Evolutionary conservation across 2,888 invertebrate species (phyloP).

Genomic region (Amphipyra tragopoginis): DNA sequence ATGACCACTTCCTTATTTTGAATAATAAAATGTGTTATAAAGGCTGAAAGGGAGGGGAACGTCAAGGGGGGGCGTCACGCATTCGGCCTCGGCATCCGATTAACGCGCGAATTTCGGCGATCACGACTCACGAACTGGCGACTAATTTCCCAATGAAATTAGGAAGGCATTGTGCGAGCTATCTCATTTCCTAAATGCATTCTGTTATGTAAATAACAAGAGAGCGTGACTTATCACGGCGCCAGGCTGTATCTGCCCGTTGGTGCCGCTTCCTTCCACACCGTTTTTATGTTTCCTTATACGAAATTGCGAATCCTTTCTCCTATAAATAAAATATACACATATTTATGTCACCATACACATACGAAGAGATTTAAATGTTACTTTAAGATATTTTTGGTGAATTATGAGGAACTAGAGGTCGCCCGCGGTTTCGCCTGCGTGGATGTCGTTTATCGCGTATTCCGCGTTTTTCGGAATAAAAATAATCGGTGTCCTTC

Average conservation of each 20-base stretch:
- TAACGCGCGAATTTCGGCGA: constrained; percentile 42
- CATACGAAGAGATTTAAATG: constrained; percentile 3
- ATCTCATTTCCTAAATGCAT: constrained; percentile 75
- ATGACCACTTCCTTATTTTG: constrained; percentile 55
- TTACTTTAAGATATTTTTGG: too few relatives aligned
- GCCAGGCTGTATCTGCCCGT: constrained; percentile 55
- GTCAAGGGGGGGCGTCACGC: constrained; percentile 8
- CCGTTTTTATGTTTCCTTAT: constrained; percentile 67
- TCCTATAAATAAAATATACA: constrained; percentile 30
- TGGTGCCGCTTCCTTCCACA: constrained; percentile 51
- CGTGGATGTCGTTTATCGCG: too few relatives aligned
- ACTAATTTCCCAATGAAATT: constrained; percentile 63
- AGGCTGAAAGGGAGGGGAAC: constrained; percentile 14
- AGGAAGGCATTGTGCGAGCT: constrained; percentile 60
- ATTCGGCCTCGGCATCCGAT: constrained; percentile 32
- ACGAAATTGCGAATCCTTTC: constrained; percentile 55
- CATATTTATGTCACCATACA: constrained; percentile 13
- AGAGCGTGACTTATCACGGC: constrained; percentile 68
- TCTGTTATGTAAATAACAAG: constrained; percentile 62
- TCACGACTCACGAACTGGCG: constrained; percentile 33
- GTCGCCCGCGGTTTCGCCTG: too few relatives aligned
- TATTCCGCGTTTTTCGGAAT: too few relatives aligned
- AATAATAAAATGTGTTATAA: constrained; percentile 49
- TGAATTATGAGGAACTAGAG: not conserved
- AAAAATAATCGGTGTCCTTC: too few relatives aligned